Evolutionary conservation across 2,797 vertebrate genomes (phyloP).

Genomic region (Characodon lateralis): DNA sequence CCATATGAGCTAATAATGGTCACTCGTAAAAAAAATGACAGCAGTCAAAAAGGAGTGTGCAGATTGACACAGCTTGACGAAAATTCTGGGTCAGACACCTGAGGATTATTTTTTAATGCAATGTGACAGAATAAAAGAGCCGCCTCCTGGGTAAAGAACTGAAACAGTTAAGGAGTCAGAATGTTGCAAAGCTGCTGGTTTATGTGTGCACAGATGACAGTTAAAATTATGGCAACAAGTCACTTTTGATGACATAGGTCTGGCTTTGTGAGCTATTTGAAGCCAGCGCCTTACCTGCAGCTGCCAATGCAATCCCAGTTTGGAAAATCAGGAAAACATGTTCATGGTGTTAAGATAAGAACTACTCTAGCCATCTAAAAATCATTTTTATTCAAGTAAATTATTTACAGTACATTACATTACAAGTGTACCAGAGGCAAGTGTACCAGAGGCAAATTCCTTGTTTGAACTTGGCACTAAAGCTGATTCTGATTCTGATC

Average conservation of each 20-base stretch:
- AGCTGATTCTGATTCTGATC: too few relatives aligned
- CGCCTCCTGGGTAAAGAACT: slow-evolving; percentile 55
- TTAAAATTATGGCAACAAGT: slow-evolving; percentile 12
- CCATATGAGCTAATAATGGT: slow-evolving; percentile 30
- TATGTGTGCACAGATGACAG: slow-evolving; percentile 14
- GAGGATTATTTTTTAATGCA: slow-evolving; percentile 61
- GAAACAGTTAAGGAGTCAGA: slow-evolving; percentile 28
- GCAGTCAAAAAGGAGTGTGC: slow-evolving; percentile 30
- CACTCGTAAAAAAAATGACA: slow-evolving; percentile 39
- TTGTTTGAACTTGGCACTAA: too few relatives aligned
- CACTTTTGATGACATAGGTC: slow-evolving; percentile 8
- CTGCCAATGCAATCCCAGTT: background rate
- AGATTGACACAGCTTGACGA: slow-evolving; percentile 12
- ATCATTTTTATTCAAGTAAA: too few relatives aligned
- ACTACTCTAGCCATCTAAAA: background rate
- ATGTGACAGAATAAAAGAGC: slow-evolving; percentile 57
- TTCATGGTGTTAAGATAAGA: background rate
- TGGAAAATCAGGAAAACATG: background rate
- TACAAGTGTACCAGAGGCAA: too few relatives aligned
- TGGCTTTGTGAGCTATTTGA: slow-evolving; percentile 2
- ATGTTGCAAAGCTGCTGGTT: slow-evolving; percentile 23
- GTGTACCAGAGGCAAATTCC: too few relatives aligned
- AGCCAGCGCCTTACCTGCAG: background rate
- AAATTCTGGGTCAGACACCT: slow-evolving; percentile 55
- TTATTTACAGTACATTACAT: background rate